Evolutionary conservation across 2,888 invertebrate genomes (phyloP).

Genomic region (Temnothorax rugatulus): DNA sequence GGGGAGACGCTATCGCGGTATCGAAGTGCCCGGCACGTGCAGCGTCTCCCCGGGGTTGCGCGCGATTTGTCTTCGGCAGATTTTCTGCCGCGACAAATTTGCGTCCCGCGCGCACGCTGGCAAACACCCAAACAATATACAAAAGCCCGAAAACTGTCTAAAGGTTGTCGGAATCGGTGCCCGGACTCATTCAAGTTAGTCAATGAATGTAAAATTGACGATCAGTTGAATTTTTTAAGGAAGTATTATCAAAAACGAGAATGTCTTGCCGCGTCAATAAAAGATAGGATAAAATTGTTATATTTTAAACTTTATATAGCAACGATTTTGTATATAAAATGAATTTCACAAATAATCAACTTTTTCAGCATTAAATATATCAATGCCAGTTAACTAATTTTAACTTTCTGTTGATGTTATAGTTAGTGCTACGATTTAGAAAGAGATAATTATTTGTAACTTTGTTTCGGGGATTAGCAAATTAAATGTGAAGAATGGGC

Average conservation of each 20-base stretch:
- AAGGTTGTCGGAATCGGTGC: neutral
- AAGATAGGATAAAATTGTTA: neutral
- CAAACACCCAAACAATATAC: neutral
- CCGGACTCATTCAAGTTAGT: neutral
- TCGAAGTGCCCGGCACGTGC: constrained; percentile 50
- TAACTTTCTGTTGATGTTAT: neutral
- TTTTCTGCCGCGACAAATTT: constrained; percentile 55
- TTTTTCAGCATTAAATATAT: neutral
- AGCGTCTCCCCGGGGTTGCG: constrained; percentile 44
- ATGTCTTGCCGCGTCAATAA: neutral
- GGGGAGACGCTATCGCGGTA: constrained; percentile 61
- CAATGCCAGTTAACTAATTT: neutral
- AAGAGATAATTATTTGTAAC: neutral
- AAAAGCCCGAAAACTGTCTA: neutral
- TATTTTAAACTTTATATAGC: too few species aligned
- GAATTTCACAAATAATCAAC: neutral
- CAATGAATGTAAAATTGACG: constrained; percentile 16
- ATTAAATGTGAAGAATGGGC: neutral
- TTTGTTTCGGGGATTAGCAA: neutral
- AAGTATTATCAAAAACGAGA: neutral
- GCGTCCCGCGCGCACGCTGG: neutral
- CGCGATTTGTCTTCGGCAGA: constrained; percentile 44
- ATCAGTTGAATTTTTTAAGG: neutral
- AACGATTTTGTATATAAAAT: neutral
- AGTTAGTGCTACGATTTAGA: neutral